Base-by-base conservation (phyloP, 1,140 invertebrate genomes). In the Calephelis virginiensis region DNA sequence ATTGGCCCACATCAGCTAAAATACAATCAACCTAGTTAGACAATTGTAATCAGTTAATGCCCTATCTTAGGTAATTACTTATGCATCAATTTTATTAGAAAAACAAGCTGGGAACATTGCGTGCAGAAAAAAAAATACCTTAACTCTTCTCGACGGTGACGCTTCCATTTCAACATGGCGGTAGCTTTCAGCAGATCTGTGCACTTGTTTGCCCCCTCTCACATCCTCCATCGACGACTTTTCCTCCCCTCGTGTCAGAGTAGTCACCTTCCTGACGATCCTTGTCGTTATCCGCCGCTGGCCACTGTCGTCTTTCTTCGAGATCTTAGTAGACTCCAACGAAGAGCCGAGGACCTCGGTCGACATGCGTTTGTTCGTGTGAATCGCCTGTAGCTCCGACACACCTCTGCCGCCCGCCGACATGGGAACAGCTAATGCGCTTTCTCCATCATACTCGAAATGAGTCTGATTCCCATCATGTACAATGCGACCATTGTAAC, bases 251-350 rank as follows among this genome's bases (percentile, higher is more conserved):
- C 96, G 93, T 13, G 96, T 97, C 63, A 98, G 83, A 1, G 97
- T 98, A 8, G 97, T 98, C 68, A 97, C 97, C 86, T 98, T 98
- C 60, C 96, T 93, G 7, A 98, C 94, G 68, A 98, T 96, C 74
- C 96, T 94, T 37, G 97, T 97, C 12, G 97, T 97, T 64, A 97
- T 96, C 66, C 95, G 93, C 61, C 95, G 93, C 73, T 95, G 94
- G 62, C 94, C 96, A 85, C 93, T 96, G 76, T 94, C 70, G 76
- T 93, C 94, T 79, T 93, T 94, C 91, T 94, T 94, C 82, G 95
- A 96, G 73, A 96, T 94, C 86, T 96, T 96, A 60, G 94, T 95
- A 70, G 95, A 96, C 82, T 96, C 95, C 80, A 96, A 92, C 64
- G 95, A 96, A 78, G 95, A 96, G 75, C 96, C 97, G 83, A 96